Base-by-base conservation (phyloP, 2,888 invertebrate species). In the Sphaeridia pumilis region DNA sequence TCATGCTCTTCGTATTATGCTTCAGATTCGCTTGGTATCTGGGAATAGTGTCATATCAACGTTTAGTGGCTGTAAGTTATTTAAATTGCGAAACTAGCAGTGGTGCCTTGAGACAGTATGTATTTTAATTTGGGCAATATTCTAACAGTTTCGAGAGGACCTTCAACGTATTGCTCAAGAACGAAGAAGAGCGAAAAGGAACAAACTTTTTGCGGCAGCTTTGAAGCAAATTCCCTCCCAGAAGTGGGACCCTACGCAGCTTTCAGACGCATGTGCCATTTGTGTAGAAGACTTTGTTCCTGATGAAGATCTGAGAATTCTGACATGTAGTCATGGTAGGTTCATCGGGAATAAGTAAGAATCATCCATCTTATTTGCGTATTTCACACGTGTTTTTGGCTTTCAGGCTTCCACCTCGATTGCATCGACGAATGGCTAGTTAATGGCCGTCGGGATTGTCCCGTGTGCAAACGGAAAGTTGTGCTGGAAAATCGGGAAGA, bases 371-470 rank as follows among this genome's bases (percentile, higher is more conserved):
- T 14, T 38, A 17, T 20, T 38, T 5, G 12, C 38, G 12, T 38
- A 17, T 31, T 31, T 31, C 14, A 10, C 10, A 10, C 7, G 14
- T 31, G 7, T 31, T 31, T 14, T 7, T 31, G 14, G 7, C 7
- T 31, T n/a, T 14, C 10, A 52, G 52, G 52, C 4, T 51, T 52
- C 25, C 52, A 52, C 20, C 21, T 35, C 22, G 21, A 22, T 17
- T 52, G 52, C 26, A 51, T 52, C 10, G 46, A 52, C 27, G 52
- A 52, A 17, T 52, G 52, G 52, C 22, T 52, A 2, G 42, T 52
- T 3, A 46, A 52, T 31, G 52, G 52, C 4, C 52, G 52, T 2
- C 46, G 52, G 1, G 46, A 46, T 22, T 52, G 52, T 41, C 52
- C 52, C 2, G 38, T 46, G 2, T 52, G 52, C 24, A 52, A 52